Base-by-base conservation (phyloP, 2,888 invertebrate genomes). In the Ditylenchus weischeri region DNA sequence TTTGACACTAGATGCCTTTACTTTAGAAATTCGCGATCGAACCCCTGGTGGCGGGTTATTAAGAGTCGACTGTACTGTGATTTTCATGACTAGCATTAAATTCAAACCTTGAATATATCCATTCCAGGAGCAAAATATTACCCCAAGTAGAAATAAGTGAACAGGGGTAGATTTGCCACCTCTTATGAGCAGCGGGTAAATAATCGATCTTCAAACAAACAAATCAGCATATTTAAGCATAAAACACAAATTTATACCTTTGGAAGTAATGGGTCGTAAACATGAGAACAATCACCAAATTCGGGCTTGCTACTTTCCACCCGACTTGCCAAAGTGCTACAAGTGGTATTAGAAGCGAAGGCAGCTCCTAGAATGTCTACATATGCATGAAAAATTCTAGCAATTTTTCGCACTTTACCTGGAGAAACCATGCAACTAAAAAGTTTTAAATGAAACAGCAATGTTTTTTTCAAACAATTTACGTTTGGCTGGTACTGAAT, bases 201-300 rank as follows among this genome's bases (percentile, higher is more conserved):
- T 72, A 18, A 67, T 47, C 21, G 73, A 66, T 48, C 75, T 54
- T 11, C 2, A 54, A 54, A 54, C 3, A 49, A 47, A 36, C 29
- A 2, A 29, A 29, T 29, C 29, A 29, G 2, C 5, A 2, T 29
- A 5, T 5, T 29, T 29, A 29, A 29, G 5, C 29, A 29, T n/a
- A n/a, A n/a, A 29, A 29, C 49, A 29, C 29, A 10, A 35, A 54
- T 15, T 19, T 35, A 54, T 43, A 86, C 86, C n/a, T 84, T 68
- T 86, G 84, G 70, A 85, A 80, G 73, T 86, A 86, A 75, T 86
- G 86, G 19, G 82, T 64, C 21, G 84, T 57, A 72, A 84, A 85
- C 48, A 85, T 72, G 3, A 72, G 23, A 10, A 84, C 62, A 13
- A 85, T 76, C 6, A 85, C 69, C 47, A 72, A 72, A 74, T 85